Conservation (phyloP, 2,888 invertebrate genomes). For the Cantharis flavilabris region DNA sequence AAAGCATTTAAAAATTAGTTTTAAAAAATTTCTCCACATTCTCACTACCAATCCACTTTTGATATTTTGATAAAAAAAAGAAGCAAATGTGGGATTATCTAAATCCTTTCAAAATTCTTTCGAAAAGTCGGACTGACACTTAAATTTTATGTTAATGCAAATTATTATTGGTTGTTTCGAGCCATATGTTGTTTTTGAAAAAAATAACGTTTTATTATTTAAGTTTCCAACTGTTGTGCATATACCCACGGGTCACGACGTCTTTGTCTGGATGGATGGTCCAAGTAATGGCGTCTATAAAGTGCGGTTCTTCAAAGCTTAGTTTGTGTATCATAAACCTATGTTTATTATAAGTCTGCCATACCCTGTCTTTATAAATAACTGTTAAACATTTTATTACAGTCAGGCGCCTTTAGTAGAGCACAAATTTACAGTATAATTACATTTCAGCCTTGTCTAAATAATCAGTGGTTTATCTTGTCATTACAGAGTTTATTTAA, state of each 20-base stretch:
- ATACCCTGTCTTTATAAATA: constrained; percentile 52
- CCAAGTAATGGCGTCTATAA: constrained; percentile 36
- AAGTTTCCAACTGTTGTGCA: constrained; percentile 21
- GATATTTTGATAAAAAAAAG: too few species aligned
- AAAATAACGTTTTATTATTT: not conserved
- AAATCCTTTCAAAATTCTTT: not conserved
- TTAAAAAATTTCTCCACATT: too few species aligned
- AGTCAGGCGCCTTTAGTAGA: constrained; percentile 49
- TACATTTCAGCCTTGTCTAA: constrained; percentile 37
- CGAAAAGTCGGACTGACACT: not conserved
- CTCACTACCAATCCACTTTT: too few species aligned
- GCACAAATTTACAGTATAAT: constrained; percentile 29
- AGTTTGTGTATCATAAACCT: constrained; percentile 50
- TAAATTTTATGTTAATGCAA: not conserved
- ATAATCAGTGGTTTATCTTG: constrained; percentile 42
- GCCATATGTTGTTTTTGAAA: not conserved
- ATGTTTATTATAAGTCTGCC: constrained; percentile 54
- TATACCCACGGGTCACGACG: constrained; percentile 29
- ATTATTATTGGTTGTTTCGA: not conserved
- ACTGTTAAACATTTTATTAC: constrained; percentile 52
- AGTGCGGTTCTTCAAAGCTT: constrained; percentile 50
- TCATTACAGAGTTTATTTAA: constrained; percentile 25
- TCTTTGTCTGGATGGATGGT: constrained; percentile 35
- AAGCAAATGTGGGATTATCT: too few species aligned
- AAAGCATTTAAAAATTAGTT: too few species aligned